Evolutionary conservation across 2,797 vertebrate genomes (phyloP), one percentile per base, ranked within the genome.

Genomic region (Erithacus rubecula): DNA sequence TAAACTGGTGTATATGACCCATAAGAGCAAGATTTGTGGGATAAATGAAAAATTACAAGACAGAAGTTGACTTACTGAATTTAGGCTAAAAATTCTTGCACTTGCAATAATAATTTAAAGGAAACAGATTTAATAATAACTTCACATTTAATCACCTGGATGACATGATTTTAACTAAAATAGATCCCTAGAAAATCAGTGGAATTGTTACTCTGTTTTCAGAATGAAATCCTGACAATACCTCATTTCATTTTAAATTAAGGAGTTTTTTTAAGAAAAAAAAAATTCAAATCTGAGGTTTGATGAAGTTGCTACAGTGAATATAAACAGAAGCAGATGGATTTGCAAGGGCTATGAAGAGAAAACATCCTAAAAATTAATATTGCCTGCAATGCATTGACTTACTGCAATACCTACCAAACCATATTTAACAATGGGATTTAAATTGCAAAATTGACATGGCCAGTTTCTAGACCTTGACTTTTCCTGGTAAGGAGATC

Each of bases 371-470:
- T 77, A 62, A 91, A 93, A 95, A 83, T 84, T 93, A 93, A 32
- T 71, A 87, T 79, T 75, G 23, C 39, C 46, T 69, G 64, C 52
- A 77, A 70, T 80, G 43, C 55, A 41, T 87, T 94, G 76, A 88
- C 90, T 90, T 81, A 49, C 69, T 43, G 30, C 81, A 86, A 90
- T 87, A 87, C 69, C 78, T 55, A 88, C 70, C 69, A 90, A 89
- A 70, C 64, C 24, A 23, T 82, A 37, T 93, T 94, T 94, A 94
- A 93, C 88, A 86, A 86, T 60, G 67, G 79, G 82, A 94, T 96
- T 96, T 96, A 95, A 96, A 94, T 91, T 95, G 90, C 91, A 95
- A 95, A 96, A 90, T 20, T 91, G 87, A 94, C 89, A 92, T 89
- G 89, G 72, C 79, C 74, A 9, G 84, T 94, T 92, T 89, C 85